Evolutionary conservation across 1,140 invertebrate genomes (phyloP).

Genomic region (Drosophila nannoptera): DNA sequence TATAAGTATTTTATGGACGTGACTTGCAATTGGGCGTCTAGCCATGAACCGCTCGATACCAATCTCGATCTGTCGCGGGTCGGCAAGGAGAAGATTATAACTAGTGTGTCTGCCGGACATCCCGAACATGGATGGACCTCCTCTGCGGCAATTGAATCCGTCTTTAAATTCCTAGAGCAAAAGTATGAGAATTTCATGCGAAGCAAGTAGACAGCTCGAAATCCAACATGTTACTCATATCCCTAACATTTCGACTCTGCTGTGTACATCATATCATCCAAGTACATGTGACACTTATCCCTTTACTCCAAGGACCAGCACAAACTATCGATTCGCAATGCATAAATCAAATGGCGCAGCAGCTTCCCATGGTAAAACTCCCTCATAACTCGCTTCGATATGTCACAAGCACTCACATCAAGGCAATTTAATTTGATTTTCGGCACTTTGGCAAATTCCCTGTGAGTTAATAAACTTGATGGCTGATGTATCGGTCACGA

Average conservation of each 20-base stretch:
- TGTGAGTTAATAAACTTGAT: slow-evolving; percentile 73
- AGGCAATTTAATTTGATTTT: slow-evolving; percentile 78
- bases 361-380: slow-evolving; percentile 16
- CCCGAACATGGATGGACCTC: slow-evolving; percentile 81
- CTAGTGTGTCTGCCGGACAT: slow-evolving; percentile 80
- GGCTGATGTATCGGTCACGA: slow-evolving; percentile 67
- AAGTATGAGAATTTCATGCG: slow-evolving; percentile 60
- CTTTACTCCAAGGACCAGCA: slow-evolving; percentile 64
- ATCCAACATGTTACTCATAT: slow-evolving; percentile 17
- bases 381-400: slow-evolving; percentile 49
- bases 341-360: slow-evolving; percentile 61
- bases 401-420: slow-evolving; percentile 77
- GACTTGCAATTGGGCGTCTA: slow-evolving; percentile 80
- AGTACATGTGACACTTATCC: slow-evolving; percentile 66
- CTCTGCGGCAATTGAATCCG: slow-evolving; percentile 80
- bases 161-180: slow-evolving; percentile 81
- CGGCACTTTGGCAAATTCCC: slow-evolving; percentile 62
- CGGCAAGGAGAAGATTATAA: slow-evolving; percentile 63
- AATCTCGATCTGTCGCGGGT: slow-evolving; percentile 25
- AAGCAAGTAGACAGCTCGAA: slow-evolving; percentile 17
- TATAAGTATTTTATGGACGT: slow-evolving; percentile 78
- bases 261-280: slow-evolving; percentile 44
- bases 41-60: slow-evolving; percentile 79
- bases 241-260: slow-evolving; percentile 28
- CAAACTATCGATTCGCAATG: slow-evolving; percentile 69